Percentiles rank a stretch among this genome's conserved stretches.
phyloP scores from a whole-genome alignment of 2,113 vertebrate species.

The Riparia riparia region DNA sequence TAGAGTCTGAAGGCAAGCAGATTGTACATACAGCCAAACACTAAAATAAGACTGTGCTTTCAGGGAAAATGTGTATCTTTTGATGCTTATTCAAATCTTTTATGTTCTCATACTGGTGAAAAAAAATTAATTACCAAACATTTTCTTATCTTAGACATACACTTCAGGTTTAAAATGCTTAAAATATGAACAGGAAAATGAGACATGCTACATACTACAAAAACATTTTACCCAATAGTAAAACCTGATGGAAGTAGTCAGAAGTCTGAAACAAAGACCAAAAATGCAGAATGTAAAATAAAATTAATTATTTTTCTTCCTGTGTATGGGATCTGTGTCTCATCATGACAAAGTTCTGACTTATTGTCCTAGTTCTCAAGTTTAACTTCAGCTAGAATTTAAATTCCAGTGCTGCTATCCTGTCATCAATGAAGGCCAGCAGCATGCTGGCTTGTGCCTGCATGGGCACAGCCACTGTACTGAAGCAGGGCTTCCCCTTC shows the following conservation, averaged over 20 bases:
- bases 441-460: neutral
- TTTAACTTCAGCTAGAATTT: neutral
- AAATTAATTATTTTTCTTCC: neutral
- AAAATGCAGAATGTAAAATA: neutral
- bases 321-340: neutral
- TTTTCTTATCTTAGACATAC: neutral
- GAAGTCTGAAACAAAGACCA: neutral
- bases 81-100: neutral
- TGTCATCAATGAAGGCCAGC: rapidly evolving
- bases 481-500: neutral
- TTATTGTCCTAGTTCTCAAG: neutral
- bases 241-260: neutral
- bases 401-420: neutral
- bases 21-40: neutral
- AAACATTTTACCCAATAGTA: neutral
- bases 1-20: neutral
- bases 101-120: neutral
- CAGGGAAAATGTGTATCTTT: neutral
- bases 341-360: neutral
- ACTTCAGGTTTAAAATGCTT: neutral
- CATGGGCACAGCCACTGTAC: too few relatives aligned
- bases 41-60: neutral
- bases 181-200: neutral
- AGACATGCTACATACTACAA: neutral
- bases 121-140: neutral